A percentile compares a stretch with the other conserved stretches of the same genome.
Conservation (phyloP, 2,888 invertebrate genomes). For the Acrobasis consociella region DNA sequence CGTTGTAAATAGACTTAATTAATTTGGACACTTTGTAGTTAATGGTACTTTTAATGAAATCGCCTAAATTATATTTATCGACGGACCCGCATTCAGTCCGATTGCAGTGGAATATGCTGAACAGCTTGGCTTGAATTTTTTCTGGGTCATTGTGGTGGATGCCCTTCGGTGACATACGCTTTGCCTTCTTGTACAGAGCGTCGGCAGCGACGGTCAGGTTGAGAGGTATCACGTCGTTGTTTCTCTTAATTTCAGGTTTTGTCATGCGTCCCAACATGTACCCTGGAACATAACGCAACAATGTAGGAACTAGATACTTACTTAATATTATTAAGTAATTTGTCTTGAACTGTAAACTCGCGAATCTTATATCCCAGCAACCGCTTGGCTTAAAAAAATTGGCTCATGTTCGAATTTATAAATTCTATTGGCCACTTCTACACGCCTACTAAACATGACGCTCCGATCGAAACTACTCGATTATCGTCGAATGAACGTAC, state of each 20-base stretch:
- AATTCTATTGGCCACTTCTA: too few relatives aligned
- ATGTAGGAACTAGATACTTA: background rate
- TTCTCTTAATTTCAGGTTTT: slow-evolving; percentile 52
- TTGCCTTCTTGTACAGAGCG: slow-evolving; percentile 61
- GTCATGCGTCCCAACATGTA: slow-evolving; percentile 67
- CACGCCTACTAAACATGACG: too few relatives aligned
- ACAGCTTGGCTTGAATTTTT: slow-evolving; percentile 54
- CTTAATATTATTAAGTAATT: too few relatives aligned
- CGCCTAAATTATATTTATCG: slow-evolving; percentile 54
- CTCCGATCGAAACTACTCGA: too few relatives aligned
- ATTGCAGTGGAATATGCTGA: slow-evolving; percentile 60
- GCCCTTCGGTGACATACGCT: slow-evolving; percentile 60
- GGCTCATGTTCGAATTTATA: too few relatives aligned
- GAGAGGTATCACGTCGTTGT: slow-evolving; percentile 55
- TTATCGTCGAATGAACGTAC: too few relatives aligned
- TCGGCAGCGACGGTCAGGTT: slow-evolving; percentile 62
- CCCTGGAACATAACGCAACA: slow-evolving; percentile 50
- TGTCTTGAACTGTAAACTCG: too few relatives aligned
- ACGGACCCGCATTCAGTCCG: slow-evolving; percentile 52
- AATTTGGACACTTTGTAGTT: slow-evolving; percentile 60
- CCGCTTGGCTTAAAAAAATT: too few relatives aligned
- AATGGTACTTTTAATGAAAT: slow-evolving; percentile 59
- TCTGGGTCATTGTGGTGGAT: slow-evolving; percentile 60
- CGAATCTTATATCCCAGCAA: too few relatives aligned
- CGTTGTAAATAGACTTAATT: slow-evolving; percentile 60